phyloP scores from a whole-genome alignment of 1,140 invertebrate species.

The Venturia canescens region DNA sequence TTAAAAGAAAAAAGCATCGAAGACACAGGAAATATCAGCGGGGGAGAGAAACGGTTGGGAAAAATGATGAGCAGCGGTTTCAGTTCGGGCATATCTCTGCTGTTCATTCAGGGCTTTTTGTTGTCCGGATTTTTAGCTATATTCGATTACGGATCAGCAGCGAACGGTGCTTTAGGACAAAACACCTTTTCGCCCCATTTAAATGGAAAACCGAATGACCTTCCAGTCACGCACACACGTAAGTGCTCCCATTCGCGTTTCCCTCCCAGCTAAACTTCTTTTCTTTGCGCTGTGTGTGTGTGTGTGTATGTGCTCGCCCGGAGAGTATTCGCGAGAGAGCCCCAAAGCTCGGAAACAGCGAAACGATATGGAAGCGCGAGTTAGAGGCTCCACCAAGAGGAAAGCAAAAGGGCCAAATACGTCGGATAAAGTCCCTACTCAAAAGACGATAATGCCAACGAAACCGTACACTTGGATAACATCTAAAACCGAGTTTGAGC shows the following conservation, averaged over 20 bases:
- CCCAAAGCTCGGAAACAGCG: not conserved
- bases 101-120: conserved; percentile 70
- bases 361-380: conserved; percentile 1
- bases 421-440: conserved; percentile 17
- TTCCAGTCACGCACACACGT: conserved; percentile 67
- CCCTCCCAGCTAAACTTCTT: not conserved
- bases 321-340: conserved; percentile 16
- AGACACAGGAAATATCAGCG: too few species aligned
- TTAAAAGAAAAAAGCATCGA: not conserved
- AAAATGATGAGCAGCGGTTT: conserved; percentile 48
- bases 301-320: not conserved
- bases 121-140: conserved; percentile 69
- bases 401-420: conserved; percentile 7
- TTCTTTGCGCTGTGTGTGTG: not conserved
- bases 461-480: conserved; percentile 25
- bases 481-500: not conserved
- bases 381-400: not conserved
- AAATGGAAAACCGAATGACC: conserved; percentile 66
- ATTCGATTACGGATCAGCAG: conserved; percentile 69
- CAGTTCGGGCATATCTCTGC: conserved; percentile 63
- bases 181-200: conserved; percentile 68
- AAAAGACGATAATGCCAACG: conserved; percentile 37
- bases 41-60: not conserved
- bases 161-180: conserved; percentile 61
- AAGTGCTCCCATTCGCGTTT: conserved; percentile 59